Evolutionary conservation across 2,888 invertebrate species (phyloP).

Genomic region (Aromia moschata): DNA sequence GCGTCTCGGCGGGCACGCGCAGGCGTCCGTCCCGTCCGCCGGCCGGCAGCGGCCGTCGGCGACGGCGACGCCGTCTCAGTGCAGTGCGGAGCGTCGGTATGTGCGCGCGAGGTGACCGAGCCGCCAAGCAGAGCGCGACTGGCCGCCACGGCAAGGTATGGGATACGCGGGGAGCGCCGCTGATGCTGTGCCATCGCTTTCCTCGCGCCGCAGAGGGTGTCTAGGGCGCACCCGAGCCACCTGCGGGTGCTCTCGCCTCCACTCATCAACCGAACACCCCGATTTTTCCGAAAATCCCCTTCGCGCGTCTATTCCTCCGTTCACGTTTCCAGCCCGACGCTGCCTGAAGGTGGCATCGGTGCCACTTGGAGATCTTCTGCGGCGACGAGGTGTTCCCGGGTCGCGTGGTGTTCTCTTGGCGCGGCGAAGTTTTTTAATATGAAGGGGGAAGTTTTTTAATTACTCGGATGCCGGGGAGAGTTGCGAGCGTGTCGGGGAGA

Average conservation of each 20-base stretch:
- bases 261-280: no score
- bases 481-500: neutral
- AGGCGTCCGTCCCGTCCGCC: conserved; percentile 39
- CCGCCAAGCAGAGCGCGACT: conserved; percentile 55
- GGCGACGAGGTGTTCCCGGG: neutral
- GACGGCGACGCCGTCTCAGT: conserved; percentile 57
- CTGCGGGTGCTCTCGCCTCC: neutral
- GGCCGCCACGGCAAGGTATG: conserved; percentile 39
- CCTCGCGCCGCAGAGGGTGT: no score
- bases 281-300: no score
- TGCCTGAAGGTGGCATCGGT: no score
- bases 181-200: conserved; percentile 32
- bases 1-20: conserved; percentile 39
- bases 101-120: conserved; percentile 47
- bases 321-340: no score
- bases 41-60: conserved; percentile 37
- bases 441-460: neutral
- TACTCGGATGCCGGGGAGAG: neutral
- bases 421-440: conserved; percentile 12
- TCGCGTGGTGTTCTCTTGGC: neutral
- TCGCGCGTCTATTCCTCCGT: no score
- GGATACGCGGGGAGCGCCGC: conserved; percentile 22
- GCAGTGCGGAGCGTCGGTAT: conserved; percentile 60
- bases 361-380: neutral
- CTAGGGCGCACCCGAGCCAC: neutral